A percentile compares a stretch with the other conserved stretches of the same genome.
Evolutionary conservation across 2,888 invertebrate genomes (phyloP).

Genomic region (Tenodera sinensis): DNA sequence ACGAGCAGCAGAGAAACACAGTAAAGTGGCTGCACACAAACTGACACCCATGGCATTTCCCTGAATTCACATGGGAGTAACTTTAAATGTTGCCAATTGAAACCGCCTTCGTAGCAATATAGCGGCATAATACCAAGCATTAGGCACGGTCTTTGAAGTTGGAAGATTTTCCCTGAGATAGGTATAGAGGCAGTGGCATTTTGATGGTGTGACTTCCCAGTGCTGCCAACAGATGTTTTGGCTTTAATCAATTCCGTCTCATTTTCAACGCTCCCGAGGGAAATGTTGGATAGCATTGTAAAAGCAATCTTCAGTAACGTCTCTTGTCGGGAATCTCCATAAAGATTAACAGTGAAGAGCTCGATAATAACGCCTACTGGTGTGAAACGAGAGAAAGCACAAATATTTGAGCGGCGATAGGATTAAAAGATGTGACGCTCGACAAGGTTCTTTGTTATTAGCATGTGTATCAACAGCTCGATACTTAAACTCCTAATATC

Average conservation of each 20-base stretch:
- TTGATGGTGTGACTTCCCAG: background rate
- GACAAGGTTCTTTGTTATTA: background rate
- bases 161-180: background rate
- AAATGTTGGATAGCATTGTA: background rate
- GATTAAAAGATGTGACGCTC: background rate
- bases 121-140: background rate
- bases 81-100: background rate
- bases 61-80: too few relatives aligned
- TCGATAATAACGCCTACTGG: background rate
- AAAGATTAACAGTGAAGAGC: background rate
- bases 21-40: background rate
- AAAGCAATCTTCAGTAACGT: background rate
- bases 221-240: background rate
- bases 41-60: background rate
- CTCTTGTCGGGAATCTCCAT: background rate
- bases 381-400: background rate
- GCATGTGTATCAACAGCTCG: too few relatives aligned
- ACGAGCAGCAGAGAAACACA: too few relatives aligned
- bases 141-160: background rate
- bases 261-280: background rate
- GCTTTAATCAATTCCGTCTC: background rate
- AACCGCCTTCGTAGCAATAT: background rate
- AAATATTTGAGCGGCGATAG: background rate
- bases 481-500: too few relatives aligned
- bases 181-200: background rate